These are phyloP conservation scores for Microctenopoma lineatum DNA, from an alignment of 2,797 vertebrate species.

Conservation along the genomic window DNA sequence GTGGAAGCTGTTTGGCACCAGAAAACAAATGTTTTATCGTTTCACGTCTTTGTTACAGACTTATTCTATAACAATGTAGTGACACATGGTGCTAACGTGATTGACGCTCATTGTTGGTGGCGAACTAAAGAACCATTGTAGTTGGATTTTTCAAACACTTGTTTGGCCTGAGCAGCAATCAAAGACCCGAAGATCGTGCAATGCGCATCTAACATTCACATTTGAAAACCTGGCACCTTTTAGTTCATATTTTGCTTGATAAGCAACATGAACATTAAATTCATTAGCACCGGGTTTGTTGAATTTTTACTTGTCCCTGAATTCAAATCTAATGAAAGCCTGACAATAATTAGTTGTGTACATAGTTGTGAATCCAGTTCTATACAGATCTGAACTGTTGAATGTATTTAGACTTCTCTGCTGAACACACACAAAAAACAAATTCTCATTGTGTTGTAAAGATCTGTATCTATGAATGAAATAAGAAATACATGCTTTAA, in stretches of 20 bases:
- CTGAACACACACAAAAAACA: not conserved
- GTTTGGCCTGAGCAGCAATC: no score
- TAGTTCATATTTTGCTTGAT: no score
- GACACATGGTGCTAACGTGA: no score
- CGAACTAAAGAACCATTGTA: no score
- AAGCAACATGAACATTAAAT: no score
- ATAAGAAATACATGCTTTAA: slow-evolving; percentile 3
- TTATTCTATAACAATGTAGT: not conserved
- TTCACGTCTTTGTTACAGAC: no score
- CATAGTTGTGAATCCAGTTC: slow-evolving; percentile 10
- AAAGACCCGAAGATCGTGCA: not conserved
- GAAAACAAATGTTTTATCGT: no score
- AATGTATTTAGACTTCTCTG: not conserved
- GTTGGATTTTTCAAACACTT: no score
- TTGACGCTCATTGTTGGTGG: no score
- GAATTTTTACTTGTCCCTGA: not conserved
- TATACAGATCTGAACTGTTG: slow-evolving; percentile 19
- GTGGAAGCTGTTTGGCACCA: no score
- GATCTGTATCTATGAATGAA: not conserved
- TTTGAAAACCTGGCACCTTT: no score
- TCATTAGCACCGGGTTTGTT: not conserved
- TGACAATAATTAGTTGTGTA: not conserved
- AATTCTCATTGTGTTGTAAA: not conserved
- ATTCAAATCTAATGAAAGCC: not conserved
- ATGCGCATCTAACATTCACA: not conserved